Evolutionary conservation across 2,888 invertebrate genomes (phyloP).

Genomic region (Philopedon plagiatum): DNA sequence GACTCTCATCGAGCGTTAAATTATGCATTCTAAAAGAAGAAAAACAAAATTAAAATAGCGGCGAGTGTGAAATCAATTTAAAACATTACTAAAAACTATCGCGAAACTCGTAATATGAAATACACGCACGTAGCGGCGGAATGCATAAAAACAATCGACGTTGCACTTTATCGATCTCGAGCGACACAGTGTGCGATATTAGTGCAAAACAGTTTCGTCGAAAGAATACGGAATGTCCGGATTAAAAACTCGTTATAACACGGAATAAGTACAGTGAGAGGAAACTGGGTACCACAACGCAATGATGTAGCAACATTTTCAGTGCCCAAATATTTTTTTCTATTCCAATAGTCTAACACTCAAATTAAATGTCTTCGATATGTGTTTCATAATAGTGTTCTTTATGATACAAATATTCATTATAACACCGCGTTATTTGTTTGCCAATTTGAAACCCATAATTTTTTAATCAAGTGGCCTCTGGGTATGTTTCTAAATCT

Average conservation of each 20-base stretch:
- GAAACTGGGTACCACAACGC: too few species aligned
- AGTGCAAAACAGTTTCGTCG: conserved; percentile 24
- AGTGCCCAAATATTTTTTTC: too few species aligned
- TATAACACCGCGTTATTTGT: too few species aligned
- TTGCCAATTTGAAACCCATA: too few species aligned
- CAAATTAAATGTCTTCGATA: too few species aligned
- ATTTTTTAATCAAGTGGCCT: too few species aligned
- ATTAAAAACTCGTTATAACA: not conserved
- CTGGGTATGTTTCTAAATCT: too few species aligned
- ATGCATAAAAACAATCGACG: conserved; percentile 62
- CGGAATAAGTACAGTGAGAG: not conserved
- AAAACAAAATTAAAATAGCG: conserved; percentile 63
- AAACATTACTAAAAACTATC: conserved; percentile 59
- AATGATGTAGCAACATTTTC: too few species aligned
- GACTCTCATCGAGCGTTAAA: conserved; percentile 58
- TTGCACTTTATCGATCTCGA: conserved; percentile 49
- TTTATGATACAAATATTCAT: too few species aligned
- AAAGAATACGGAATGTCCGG: conserved; percentile 15
- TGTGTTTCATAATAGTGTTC: too few species aligned
- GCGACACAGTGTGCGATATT: conserved; percentile 46
- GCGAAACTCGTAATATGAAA: conserved; percentile 62
- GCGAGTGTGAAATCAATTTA: conserved; percentile 62
- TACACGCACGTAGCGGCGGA: conserved; percentile 62
- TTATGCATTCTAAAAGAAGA: conserved; percentile 60
- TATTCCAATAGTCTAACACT: too few species aligned